Evolutionary conservation across 2,113 vertebrate genomes (phyloP).

Genomic region (Rhea pennata): DNA sequence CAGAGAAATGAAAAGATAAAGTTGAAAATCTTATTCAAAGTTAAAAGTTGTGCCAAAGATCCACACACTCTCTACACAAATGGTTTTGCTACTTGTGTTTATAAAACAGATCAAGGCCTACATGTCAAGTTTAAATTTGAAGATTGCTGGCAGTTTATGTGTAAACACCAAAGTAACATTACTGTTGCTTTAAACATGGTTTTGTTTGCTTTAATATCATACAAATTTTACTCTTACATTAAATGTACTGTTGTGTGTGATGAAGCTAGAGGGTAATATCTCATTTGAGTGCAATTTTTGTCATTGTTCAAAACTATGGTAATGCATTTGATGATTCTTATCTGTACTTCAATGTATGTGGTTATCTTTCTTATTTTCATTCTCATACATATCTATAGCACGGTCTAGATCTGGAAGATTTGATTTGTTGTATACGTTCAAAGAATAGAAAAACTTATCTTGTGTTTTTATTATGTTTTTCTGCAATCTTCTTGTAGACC

Average conservation of each 20-base stretch:
- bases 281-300: slow-evolving; percentile 33
- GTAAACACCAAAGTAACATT: slow-evolving; percentile 24
- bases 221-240: slow-evolving; percentile 23
- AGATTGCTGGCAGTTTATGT: slow-evolving; percentile 21
- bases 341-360: slow-evolving; percentile 23
- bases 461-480: slow-evolving; percentile 55
- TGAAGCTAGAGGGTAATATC: slow-evolving; percentile 40
- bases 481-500: slow-evolving; percentile 45
- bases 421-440: slow-evolving; percentile 50
- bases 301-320: slow-evolving; percentile 38
- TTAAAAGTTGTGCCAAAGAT: neutral
- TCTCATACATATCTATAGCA: slow-evolving; percentile 31
- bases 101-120: neutral
- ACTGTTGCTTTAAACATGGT: slow-evolving; percentile 17
- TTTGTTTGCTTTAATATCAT: slow-evolving; percentile 50
- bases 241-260: slow-evolving; percentile 14
- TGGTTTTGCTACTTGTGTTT: neutral
- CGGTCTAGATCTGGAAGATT: slow-evolving; percentile 50
- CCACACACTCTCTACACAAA: neutral
- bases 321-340: slow-evolving; percentile 50
- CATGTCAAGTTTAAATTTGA: slow-evolving; percentile 31
- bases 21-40: neutral
- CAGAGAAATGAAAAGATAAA: neutral
- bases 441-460: slow-evolving; percentile 33
- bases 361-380: slow-evolving; percentile 57